Percentiles rank a stretch among this genome's conserved stretches.
Conservation (phyloP, 2,797 vertebrate species). For the Lepidocolaptes lacrymiger region DNA sequence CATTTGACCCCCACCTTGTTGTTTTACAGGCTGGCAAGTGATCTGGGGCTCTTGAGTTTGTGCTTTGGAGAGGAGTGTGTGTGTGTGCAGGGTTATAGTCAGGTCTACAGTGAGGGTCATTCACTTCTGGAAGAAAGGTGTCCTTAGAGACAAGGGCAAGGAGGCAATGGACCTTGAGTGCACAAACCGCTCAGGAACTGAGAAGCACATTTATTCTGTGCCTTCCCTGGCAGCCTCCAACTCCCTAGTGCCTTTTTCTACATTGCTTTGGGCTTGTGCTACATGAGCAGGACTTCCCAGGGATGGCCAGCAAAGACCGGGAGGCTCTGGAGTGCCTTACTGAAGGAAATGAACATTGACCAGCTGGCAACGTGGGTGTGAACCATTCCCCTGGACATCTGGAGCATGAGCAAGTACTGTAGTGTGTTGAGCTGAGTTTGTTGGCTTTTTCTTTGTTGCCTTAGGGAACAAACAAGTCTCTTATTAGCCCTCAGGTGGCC, state of each 20-base stretch:
- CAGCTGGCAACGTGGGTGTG: not conserved
- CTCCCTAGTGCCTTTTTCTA: not conserved
- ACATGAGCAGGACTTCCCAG: not conserved
- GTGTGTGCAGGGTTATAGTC: not conserved
- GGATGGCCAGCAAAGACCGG: not conserved
- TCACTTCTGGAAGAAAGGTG: not conserved
- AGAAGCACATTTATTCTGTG: not conserved
- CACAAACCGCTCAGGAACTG: rapidly evolving
- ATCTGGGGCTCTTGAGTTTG: not conserved
- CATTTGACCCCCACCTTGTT: rapidly evolving
- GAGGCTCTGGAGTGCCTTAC: not conserved
- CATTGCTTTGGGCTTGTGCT: not conserved
- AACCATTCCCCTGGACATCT: not conserved
- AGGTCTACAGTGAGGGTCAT: not conserved
- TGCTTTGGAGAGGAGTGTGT: not conserved
- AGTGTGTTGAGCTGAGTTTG: not conserved
- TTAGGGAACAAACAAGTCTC: conserved; percentile 5
- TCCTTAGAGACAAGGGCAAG: not conserved
- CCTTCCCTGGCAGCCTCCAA: not conserved
- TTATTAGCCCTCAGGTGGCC: not conserved
- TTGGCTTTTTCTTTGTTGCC: not conserved
- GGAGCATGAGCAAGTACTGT: not conserved
- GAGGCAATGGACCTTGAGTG: not conserved
- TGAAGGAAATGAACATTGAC: not conserved
- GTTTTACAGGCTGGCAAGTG: not conserved